Base-by-base conservation (phyloP, 2,797 vertebrate genomes). In the Lerista edwardsae region DNA sequence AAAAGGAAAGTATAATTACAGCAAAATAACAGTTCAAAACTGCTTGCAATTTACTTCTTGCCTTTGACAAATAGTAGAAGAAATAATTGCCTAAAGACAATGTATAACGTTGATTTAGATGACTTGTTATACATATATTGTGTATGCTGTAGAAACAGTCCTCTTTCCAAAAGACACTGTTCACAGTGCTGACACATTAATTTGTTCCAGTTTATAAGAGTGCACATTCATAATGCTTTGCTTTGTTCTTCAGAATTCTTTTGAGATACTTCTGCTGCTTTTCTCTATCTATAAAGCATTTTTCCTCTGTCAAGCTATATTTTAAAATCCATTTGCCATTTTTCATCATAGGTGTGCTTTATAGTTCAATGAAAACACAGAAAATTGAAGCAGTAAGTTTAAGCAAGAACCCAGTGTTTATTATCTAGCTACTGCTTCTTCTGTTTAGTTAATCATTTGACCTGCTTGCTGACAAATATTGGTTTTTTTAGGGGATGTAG, bases 61-160 rank as follows among this genome's bases (percentile, higher is more conserved):
- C 82, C 55, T 89, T 84, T 94, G 92, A 95, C 90, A 94, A 94
- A 94, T 74, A 86, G 71, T 65, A 67, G 82, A 90, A 87, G 91
- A 93, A 94, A 92, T 93, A 95, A 95, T 92, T 95, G 91, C 91
- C 93, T 93, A 86, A 94, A 94, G 91, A 94, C 91, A 94, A 92
- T 81, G 75, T 87, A 88, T 90, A 95, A 83, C 88, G 89, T 90
- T 94, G 88, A 94, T 95, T 94, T 95, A 95, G 90, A 92, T 93
- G 88, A 94, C 80, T 94, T 95, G 88, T 93, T 94, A 91, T 86
- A 88, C 87, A 91, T 62, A 87, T 67, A 89, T 29, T 67, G 14
- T 88, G 55, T 68, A 85, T 88, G 91, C 73, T 87, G 72, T 15
- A 6, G 87, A 94, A 94, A 92, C 86, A 93, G 83, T 44, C 75